phyloP scores from a whole-genome alignment of 1,140 invertebrate genomes.

The Hycleus phaleratus region DNA sequence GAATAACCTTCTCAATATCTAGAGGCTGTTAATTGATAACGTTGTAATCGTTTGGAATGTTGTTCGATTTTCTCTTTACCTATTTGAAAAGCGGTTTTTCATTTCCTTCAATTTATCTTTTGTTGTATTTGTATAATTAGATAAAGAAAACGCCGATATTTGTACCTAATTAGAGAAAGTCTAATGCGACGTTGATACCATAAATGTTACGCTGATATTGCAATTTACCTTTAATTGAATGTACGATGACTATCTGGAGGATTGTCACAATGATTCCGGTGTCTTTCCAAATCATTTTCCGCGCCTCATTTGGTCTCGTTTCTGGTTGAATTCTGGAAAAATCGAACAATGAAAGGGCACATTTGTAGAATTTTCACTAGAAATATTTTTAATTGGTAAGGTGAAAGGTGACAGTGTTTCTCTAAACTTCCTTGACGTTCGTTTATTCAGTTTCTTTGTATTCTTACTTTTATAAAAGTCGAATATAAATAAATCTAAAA shows the following conservation, averaged over 20 bases:
- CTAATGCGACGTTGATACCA: neutral
- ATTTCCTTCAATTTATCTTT: too few relatives aligned
- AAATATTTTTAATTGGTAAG: too few relatives aligned
- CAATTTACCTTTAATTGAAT: constrained; percentile 5
- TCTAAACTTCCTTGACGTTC: too few relatives aligned
- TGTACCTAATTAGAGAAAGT: neutral
- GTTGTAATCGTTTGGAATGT: too few relatives aligned
- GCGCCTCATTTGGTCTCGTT: constrained; percentile 2
- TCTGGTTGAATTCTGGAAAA: neutral
- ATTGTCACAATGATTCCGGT: neutral
- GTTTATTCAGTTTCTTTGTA: too few relatives aligned
- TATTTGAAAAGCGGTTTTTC: neutral
- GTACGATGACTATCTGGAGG: constrained; percentile 6
- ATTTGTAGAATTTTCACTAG: too few relatives aligned
- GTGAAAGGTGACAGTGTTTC: too few relatives aligned
- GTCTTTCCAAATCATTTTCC: constrained; percentile 4
- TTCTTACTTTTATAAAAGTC: too few relatives aligned
- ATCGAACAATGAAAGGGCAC: neutral
- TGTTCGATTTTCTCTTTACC: neutral
- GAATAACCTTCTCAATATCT: too few relatives aligned
- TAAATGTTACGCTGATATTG: neutral
- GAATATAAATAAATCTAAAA: neutral
- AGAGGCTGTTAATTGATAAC: too few relatives aligned
- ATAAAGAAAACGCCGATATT: neutral
- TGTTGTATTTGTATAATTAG: neutral